Evolutionary conservation across 2,888 invertebrate species (phyloP), one percentile per base, ranked within the genome.

Genomic region (Pimpla rufipes): DNA sequence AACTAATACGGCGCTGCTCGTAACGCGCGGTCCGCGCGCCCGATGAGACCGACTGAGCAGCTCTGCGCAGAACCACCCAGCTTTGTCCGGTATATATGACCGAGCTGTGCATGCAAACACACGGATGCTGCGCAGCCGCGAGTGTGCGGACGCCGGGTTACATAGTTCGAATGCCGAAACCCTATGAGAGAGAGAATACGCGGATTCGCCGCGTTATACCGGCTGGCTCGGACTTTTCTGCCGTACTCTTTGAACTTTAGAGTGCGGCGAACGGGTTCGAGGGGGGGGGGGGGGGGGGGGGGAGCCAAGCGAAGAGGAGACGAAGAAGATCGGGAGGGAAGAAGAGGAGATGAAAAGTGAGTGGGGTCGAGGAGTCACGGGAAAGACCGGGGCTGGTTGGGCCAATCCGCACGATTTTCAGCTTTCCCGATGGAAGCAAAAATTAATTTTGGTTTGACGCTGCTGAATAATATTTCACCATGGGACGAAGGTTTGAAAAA

Each of bases 171-270:
- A 59, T 59, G 16, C 37, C 59, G 13, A 59, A 59, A 37, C 8
- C n/a, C 29, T 35, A n/a, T 35, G 18, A 37, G 40, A 16, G 37
- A 40, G 18, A 21, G 52, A 35, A 42, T 42, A 42, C 11, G n/a
- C 23, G 66, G n/a, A 23, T 42, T 21, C 42, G 66, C 35, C 40
- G 8, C 62, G 18, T 18, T 37, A 18, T 45, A 13, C 10, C 37
- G 35, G 47, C 59, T 45, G 2, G 29, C 73, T 57, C 52, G 57
- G 66, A 21, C 55, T 18, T 29, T 62, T 35, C 52, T 40, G 29
- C 16, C 21, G 16, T 73, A 73, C 52, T 55, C 67, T 79, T 73
- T 79, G 79, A 79, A 79, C 79, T 73, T 73, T 66, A 37, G 67
- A 79, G 66, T 35, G 13, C 45, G 18, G 29, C 1, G 29, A 62